Conservation (phyloP, 37 sponge, comb jelly and placozoan genomes). For the Trichoplax adhaerens region DNA sequence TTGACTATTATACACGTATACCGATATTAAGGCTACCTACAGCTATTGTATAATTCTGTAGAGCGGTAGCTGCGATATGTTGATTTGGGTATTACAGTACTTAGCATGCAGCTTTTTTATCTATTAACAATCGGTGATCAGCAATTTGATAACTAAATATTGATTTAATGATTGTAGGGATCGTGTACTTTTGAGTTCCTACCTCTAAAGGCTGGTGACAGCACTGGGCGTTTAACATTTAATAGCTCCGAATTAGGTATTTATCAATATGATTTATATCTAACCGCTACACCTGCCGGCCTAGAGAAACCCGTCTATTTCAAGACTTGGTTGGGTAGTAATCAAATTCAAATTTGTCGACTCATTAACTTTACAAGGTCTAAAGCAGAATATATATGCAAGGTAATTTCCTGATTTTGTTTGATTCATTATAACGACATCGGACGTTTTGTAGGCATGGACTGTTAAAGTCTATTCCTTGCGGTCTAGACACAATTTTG, state of each 20-base stretch:
- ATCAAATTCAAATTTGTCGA: slow-evolving; percentile 42
- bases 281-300: slow-evolving; percentile 51
- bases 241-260: slow-evolving; percentile 62
- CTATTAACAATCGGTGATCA: too few relatives aligned
- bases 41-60: too few relatives aligned
- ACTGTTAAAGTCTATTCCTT: too few relatives aligned
- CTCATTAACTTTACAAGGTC: slow-evolving; percentile 71
- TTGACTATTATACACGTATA: not conserved
- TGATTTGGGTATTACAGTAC: too few relatives aligned
- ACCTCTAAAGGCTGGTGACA: slow-evolving; percentile 77
- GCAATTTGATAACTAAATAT: too few relatives aligned
- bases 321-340: slow-evolving; percentile 55
- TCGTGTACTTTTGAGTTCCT: slow-evolving; percentile 86
- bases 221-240: slow-evolving; percentile 47
- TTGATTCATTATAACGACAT: too few relatives aligned
- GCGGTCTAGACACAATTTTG: too few relatives aligned
- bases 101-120: too few relatives aligned
- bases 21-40: too few relatives aligned
- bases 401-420: slow-evolving; percentile 14
- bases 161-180: slow-evolving; percentile 18
- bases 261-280: slow-evolving; percentile 82
- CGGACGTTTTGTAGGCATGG: too few relatives aligned
- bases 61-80: too few relatives aligned
- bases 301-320: slow-evolving; percentile 77
- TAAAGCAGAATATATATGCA: slow-evolving; percentile 80